Percentiles rank a stretch among this genome's conserved stretches.
These are phyloP conservation scores for Poeciliopsis paucimaculata DNA, from an alignment of 2,797 vertebrate genomes.

Conservation along the genomic window DNA sequence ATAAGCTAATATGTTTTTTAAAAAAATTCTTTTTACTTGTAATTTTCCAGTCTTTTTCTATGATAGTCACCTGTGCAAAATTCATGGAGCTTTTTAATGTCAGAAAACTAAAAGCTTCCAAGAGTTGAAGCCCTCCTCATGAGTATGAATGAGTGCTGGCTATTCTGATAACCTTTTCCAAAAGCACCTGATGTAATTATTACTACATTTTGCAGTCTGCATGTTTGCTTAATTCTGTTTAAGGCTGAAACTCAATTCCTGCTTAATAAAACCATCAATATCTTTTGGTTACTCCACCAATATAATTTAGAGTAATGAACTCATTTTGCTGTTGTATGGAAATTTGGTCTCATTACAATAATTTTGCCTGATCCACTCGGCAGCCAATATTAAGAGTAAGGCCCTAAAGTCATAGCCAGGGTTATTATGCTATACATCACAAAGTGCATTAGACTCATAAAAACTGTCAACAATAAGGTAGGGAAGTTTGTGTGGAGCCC, in stretches of 20 bases:
- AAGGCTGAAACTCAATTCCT: conserved; percentile 81
- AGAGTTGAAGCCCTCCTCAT: conserved; percentile 41
- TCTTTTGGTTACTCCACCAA: conserved; percentile 82
- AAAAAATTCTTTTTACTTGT: conserved; percentile 30
- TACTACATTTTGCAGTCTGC: conserved; percentile 79
- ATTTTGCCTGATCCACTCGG: conserved; percentile 85
- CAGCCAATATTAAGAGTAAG: conserved; percentile 84
- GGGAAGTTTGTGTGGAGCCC: conserved; percentile 79
- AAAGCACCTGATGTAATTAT: conserved; percentile 79
- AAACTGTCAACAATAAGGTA: conserved; percentile 85
- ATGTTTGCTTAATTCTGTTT: conserved; percentile 83
- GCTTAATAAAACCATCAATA: conserved; percentile 84
- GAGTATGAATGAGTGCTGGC: conserved; percentile 57
- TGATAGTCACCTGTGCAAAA: conserved; percentile 23
- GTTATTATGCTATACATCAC: conserved; percentile 90
- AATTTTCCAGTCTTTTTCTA: conserved; percentile 30
- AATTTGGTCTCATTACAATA: conserved; percentile 89
- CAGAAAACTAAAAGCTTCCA: conserved; percentile 42
- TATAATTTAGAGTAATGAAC: conserved; percentile 88
- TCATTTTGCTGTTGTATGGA: conserved; percentile 88
- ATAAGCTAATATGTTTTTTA: conserved; percentile 41
- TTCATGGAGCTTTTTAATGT: conserved; percentile 41
- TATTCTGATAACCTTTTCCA: conserved; percentile 75
- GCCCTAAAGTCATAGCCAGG: conserved; percentile 83
- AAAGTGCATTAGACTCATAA: conserved; percentile 86